phyloP scores from a whole-genome alignment of 2,113 vertebrate species.

The Galbula dea region DNA sequence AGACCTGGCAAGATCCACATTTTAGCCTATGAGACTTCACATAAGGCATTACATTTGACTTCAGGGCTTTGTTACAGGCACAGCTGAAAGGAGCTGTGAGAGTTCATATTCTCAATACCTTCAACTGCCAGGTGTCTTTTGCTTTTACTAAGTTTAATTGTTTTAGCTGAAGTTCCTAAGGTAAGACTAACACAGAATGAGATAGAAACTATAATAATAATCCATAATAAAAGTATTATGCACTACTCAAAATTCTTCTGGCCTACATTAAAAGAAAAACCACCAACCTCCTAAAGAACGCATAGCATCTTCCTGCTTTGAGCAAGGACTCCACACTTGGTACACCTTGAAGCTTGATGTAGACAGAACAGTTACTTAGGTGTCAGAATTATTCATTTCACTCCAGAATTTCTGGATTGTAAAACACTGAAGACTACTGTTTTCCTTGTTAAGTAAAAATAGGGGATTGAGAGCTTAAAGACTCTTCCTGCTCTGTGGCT shows the following conservation, averaged over 20 bases:
- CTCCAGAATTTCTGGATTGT: neutral
- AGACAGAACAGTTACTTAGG: neutral
- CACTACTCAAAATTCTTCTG: neutral
- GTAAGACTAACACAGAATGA: neutral
- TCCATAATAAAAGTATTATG: neutral
- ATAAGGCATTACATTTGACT: neutral
- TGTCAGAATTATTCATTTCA: neutral
- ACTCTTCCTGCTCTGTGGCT: neutral
- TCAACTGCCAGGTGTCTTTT: neutral
- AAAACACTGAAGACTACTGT: neutral
- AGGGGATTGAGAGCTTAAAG: neutral
- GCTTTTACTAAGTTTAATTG: neutral
- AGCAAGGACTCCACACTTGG: neutral
- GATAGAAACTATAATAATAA: neutral
- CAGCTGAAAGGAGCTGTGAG: neutral
- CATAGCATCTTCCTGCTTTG: neutral
- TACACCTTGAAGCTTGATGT: neutral
- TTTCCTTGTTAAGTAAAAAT: neutral
- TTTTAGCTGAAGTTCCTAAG: neutral
- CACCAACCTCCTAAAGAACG: neutral
- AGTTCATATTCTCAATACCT: neutral
- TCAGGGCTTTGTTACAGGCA: neutral
- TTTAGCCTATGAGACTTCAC: neutral
- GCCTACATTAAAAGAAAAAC: neutral
- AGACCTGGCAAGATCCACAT: slow-evolving; percentile 13